Base-by-base conservation (phyloP, 1,140 invertebrate genomes). In the Drosophila kikkawai region DNA sequence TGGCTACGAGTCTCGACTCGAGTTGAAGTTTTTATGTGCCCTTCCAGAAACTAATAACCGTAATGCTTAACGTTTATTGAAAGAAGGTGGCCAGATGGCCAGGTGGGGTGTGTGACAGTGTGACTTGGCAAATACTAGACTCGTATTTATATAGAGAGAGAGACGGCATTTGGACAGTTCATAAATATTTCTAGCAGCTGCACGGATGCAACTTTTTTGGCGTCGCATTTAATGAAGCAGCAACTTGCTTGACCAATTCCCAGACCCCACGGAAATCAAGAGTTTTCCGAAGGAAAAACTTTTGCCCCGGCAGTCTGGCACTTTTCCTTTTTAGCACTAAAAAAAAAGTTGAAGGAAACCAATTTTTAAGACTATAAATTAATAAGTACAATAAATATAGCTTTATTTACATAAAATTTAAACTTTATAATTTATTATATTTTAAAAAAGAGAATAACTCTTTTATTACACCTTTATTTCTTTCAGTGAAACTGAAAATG, bases 21-120 rank as follows among this genome's bases (percentile, higher is more conserved):
- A 50, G 50, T 50, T 64, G 50, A 80, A 88, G 77, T 87, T 87
- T 87, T 87, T 88, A 87, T 80, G 84, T 63, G 79, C 50, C 48
- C 78, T 65, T 80, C 81, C 85, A 66, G 85, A 60, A 87, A 88
- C 85, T 88, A 88, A 88, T 88, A 88, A 88, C 80, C 82, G 87
- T 88, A 90, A 90, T 88, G 84, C 66, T 71, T 64, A 74, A 71
- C 63, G 84, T 69, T 87, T 82, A 83, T 82, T 87, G 83, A 87
- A 87, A 79, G 59, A 64, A 70, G 65, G 41, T 55, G 45, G 41
- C n/a, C 45, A 76, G 73, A 32, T 70, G 50, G 48, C n/a, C 48
- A 51, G 48, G 48, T 51, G 48, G 48, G 56, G 34, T 29, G 34
- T 45, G 41, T 39, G n/a, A 53, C 19, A 44, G 42, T 44, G 22